Evolutionary conservation across 2,888 invertebrate species (phyloP), one percentile per base, ranked within the genome.

Genomic region (Drosophila atroscutellata): DNA sequence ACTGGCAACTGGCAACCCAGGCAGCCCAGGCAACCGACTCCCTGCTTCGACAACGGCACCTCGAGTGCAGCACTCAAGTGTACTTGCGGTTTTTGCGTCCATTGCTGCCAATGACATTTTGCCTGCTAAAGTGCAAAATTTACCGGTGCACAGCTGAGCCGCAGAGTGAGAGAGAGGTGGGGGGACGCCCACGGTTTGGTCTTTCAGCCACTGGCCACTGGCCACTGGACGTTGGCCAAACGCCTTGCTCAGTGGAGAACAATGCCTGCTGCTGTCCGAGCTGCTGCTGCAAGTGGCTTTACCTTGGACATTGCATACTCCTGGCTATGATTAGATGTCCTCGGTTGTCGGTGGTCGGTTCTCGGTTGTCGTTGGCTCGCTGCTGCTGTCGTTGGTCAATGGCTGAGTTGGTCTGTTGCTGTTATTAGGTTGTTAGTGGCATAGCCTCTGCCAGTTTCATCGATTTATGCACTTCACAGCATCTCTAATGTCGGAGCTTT

Each of bases 71-170:
- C 91, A 90, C 90, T 87, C 86, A 87, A 91, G 86, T 90, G 90
- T 91, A 91, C 86, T 87, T 87, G 86, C 86, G 86, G 86, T 91
- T 87, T 90, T 91, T 90, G 90, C 90, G 90, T 89, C 88, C 85
- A 88, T 77, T 86, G 82, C 92, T 91, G 91, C 90, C 92, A 91
- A 91, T 91, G 92, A 91, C 91, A 91, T 87, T 92, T 92, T 81
- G 80, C 91, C 83, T 83, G 91, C 91, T 91, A 91, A 90, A 91
- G 91, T 91, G 91, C 91, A 91, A 92, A 91, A 92, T 91, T 89
- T 89, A 90, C 86, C 91, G 86, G 81, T 84, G 73, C 80, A 76
- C 72, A 79, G 64, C 71, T 66, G 68, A 26, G 68, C 83, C 39
- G 54, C 61, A 68, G 60, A 52, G 55, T 24, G 56, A 56, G 73